These are phyloP conservation scores for Linnaemya tessellans DNA, from an alignment of 2,888 invertebrate species.

Conservation along the genomic window DNA sequence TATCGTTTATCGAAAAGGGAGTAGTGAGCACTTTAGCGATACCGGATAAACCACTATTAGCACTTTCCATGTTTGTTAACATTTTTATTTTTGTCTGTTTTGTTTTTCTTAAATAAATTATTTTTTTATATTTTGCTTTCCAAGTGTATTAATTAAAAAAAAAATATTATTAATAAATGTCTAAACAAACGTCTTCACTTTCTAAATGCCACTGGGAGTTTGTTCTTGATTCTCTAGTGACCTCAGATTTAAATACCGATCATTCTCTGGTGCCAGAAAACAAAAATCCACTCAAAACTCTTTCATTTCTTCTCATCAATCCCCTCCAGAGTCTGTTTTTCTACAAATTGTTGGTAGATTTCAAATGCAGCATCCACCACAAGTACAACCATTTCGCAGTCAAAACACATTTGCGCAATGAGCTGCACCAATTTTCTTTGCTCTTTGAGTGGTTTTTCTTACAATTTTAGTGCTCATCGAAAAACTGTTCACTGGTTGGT, in stretches of 20 bases:
- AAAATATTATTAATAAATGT: background rate
- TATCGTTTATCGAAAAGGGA: slow-evolving; percentile 90
- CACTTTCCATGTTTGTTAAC: slow-evolving; percentile 80
- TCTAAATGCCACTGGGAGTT: slow-evolving; percentile 37
- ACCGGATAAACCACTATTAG: slow-evolving; percentile 76
- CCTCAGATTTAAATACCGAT: slow-evolving; percentile 71
- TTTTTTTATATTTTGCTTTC: slow-evolving; percentile 37
- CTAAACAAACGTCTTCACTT: slow-evolving; percentile 36
- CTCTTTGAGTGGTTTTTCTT: slow-evolving; percentile 60
- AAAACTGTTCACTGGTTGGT: slow-evolving; percentile 56
- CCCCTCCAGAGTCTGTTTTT: slow-evolving; percentile 57
- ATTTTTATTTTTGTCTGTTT: slow-evolving; percentile 70
- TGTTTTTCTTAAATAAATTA: slow-evolving; percentile 14
- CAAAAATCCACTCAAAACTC: slow-evolving; percentile 61
- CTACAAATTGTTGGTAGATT: slow-evolving; percentile 53
- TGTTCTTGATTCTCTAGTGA: slow-evolving; percentile 54
- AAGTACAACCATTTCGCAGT: background rate
- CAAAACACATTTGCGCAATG: slow-evolving; percentile 61
- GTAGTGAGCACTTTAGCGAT: slow-evolving; percentile 84
- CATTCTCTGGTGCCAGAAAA: slow-evolving; percentile 44
- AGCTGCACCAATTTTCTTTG: slow-evolving; percentile 38
- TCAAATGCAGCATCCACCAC: slow-evolving; percentile 38
- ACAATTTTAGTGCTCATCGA: background rate
- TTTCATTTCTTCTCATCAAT: background rate
- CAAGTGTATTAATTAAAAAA: background rate